Conservation (phyloP, 2,797 vertebrate genomes). For the Chrosomus eos region DNA sequence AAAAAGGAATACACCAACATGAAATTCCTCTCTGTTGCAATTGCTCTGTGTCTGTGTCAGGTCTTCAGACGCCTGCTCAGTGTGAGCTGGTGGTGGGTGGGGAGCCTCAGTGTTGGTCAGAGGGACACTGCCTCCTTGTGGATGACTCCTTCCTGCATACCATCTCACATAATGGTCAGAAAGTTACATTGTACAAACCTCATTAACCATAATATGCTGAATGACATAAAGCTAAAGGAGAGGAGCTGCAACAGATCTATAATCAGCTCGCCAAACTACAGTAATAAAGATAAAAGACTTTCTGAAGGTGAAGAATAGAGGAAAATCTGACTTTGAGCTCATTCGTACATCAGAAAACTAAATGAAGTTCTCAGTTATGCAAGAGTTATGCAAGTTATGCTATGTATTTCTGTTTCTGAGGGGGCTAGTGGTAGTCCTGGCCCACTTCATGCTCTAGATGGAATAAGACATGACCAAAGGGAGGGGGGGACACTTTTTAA, state of each 20-base stretch:
- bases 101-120: conserved; percentile 91
- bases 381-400: not conserved
- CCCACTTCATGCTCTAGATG: not conserved
- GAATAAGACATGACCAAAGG: not conserved
- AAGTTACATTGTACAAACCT: not conserved
- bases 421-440: not conserved
- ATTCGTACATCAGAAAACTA: not conserved
- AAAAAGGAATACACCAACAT: not conserved
- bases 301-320: not conserved
- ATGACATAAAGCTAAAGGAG: not conserved
- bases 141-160: conserved; percentile 90
- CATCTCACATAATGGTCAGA: conserved; percentile 85
- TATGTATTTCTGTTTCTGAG: not conserved
- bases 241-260: not conserved
- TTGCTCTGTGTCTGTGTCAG: conserved; percentile 62
- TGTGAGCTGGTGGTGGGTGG: conserved; percentile 90
- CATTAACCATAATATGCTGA: not conserved
- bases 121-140: conserved; percentile 89
- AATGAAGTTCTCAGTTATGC: not conserved
- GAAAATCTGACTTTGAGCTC: not conserved
- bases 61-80: conserved; percentile 83
- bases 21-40: not conserved
- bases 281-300: not conserved
- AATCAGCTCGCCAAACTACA: not conserved
- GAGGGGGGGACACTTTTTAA: too few species aligned